Evolutionary conservation across 2,888 invertebrate species (phyloP).

Genomic region (Syrphus vitripennis): DNA sequence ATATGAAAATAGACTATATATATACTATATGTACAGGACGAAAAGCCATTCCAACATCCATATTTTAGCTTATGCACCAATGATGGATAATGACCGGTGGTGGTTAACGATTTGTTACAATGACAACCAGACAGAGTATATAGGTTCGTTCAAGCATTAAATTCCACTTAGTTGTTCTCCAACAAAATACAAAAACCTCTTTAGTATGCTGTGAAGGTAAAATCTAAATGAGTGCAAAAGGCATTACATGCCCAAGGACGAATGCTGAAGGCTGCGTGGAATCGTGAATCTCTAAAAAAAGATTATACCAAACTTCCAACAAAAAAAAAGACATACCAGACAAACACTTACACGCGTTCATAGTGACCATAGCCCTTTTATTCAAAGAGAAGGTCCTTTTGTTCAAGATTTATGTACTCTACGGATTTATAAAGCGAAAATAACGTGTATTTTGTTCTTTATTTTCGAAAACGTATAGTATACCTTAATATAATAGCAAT

Average conservation of each 20-base stretch:
- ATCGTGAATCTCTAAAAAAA: conserved; percentile 14
- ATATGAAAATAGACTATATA: no score
- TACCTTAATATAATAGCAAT: no score
- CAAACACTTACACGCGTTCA: background rate
- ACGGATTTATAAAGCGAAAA: no score
- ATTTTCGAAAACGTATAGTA: no score
- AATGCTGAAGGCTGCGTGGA: background rate
- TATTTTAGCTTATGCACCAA: background rate
- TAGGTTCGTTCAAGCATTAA: conserved; percentile 19
- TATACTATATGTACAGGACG: no score
- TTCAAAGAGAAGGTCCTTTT: background rate
- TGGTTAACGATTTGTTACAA: conserved; percentile 50
- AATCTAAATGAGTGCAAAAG: conserved; percentile 45
- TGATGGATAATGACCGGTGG: conserved; percentile 52
- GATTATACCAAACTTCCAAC: background rate
- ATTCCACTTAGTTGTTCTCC: conserved; percentile 31
- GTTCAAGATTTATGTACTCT: background rate
- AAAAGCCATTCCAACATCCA: conserved; percentile 12
- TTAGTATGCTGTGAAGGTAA: conserved; percentile 42
- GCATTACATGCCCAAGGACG: conserved; percentile 5
- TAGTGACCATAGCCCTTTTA: background rate
- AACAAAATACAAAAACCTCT: no score
- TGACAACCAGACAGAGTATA: conserved; percentile 46
- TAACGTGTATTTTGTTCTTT: no score
- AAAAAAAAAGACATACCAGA: background rate